These are phyloP conservation scores for Pyrocoelia pectoralis DNA, from an alignment of 2,888 invertebrate species.

Conservation along the genomic window DNA sequence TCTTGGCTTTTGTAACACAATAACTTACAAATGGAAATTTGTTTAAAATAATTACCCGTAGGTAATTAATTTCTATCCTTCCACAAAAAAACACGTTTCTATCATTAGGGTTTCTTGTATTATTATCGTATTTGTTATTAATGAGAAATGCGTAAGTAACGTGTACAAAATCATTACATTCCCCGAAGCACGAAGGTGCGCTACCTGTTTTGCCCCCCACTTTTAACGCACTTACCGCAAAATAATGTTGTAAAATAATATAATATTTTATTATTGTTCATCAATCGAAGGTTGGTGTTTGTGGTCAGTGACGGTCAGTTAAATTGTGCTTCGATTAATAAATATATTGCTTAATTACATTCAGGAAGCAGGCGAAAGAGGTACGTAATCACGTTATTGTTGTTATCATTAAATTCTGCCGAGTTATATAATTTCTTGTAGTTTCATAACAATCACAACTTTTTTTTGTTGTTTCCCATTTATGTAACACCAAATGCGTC, in stretches of 20 bases:
- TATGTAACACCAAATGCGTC: background rate
- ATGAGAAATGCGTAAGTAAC: constrained; percentile 1
- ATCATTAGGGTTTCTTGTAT: background rate
- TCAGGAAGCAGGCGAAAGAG: background rate
- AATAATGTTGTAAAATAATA: background rate
- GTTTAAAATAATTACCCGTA: background rate
- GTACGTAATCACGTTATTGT: background rate
- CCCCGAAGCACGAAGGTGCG: background rate
- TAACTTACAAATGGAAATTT: background rate
- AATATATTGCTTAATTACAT: background rate
- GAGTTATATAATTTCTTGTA: background rate
- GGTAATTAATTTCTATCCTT: background rate
- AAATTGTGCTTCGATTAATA: background rate
- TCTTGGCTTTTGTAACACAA: no score
- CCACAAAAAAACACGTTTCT: background rate
- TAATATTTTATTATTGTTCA: background rate
- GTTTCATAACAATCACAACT: background rate
- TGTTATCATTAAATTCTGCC: background rate
- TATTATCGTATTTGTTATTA: background rate
- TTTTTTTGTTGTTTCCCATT: background rate
- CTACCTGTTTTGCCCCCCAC: background rate
- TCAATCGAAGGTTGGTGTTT: constrained; percentile 1
- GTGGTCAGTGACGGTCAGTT: background rate
- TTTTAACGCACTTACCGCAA: background rate
- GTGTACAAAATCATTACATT: no score